phyloP scores from a whole-genome alignment of 2,888 invertebrate genomes.

The Melangyna quadrimaculata region DNA sequence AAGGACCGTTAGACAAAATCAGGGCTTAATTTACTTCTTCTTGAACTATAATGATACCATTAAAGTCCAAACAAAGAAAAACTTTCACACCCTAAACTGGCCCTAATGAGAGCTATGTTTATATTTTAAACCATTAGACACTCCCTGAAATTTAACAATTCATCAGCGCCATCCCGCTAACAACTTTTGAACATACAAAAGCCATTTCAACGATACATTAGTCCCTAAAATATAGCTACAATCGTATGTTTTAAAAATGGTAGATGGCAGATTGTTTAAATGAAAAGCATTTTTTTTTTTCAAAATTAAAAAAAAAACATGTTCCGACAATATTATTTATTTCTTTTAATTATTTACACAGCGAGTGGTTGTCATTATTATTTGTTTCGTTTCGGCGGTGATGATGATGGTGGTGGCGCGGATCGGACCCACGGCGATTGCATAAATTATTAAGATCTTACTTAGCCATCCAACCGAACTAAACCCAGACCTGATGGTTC shows the following conservation, averaged over 20 bases:
- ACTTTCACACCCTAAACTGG: constrained; percentile 3
- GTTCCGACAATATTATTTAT: constrained; percentile 68
- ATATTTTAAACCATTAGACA: neutral
- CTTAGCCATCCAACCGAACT: constrained; percentile 45
- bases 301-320: constrained; percentile 34
- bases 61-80: neutral
- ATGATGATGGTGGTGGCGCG: constrained; percentile 32
- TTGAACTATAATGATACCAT: neutral
- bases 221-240: neutral
- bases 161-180: neutral
- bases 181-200: neutral
- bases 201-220: neutral
- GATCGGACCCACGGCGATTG: constrained; percentile 68
- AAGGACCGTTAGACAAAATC: too few species aligned
- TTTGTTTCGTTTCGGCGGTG: constrained; percentile 51
- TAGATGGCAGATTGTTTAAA: constrained; percentile 34
- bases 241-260: constrained; percentile 30
- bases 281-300: constrained; percentile 17
- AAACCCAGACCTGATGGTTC: constrained; percentile 11
- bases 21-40: too few species aligned
- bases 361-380: constrained; percentile 63
- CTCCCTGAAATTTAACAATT: neutral
- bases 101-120: neutral
- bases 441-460: constrained; percentile 67
- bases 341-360: constrained; percentile 69